Evolutionary conservation across 2,113 vertebrate genomes (phyloP).

Genomic region (Notarius quadriscutis): DNA sequence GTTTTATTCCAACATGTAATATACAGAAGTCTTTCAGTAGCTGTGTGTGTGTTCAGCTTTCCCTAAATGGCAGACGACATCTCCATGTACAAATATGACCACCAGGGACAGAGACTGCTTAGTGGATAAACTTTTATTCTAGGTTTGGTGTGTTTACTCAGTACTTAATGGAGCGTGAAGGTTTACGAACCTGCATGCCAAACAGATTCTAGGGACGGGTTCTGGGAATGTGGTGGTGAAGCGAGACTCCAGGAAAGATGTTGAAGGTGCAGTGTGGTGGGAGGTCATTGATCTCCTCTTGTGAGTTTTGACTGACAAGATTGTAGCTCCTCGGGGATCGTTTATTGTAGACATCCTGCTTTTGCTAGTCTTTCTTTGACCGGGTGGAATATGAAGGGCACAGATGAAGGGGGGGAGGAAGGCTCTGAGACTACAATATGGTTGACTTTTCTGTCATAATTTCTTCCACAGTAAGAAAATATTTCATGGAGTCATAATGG

Average conservation of each 20-base stretch:
- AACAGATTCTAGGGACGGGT: neutral
- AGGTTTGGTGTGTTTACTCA: neutral
- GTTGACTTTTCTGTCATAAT: neutral
- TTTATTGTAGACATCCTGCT: neutral
- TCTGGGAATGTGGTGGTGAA: neutral
- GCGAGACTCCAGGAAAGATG: neutral
- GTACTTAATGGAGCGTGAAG: conserved; percentile 4
- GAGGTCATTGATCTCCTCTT: conserved; percentile 4
- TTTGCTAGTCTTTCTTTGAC: neutral
- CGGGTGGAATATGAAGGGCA: neutral
- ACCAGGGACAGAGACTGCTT: neutral
- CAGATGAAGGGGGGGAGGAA: neutral
- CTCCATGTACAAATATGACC: conserved; percentile 8
- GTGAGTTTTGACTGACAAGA: conserved; percentile 18
- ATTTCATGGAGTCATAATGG: conserved; percentile 6
- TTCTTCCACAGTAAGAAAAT: neutral
- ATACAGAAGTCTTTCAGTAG: neutral
- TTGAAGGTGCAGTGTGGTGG: neutral
- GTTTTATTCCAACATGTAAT: neutral
- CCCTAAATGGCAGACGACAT: conserved; percentile 1
- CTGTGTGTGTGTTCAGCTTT: neutral
- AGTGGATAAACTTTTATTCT: neutral
- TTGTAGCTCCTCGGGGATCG: neutral
- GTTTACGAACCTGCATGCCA: conserved; percentile 3
- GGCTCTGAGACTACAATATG: neutral